These are phyloP conservation scores for Trematomus loennbergii DNA, from an alignment of 2,113 vertebrate genomes.

Conservation along the genomic window DNA sequence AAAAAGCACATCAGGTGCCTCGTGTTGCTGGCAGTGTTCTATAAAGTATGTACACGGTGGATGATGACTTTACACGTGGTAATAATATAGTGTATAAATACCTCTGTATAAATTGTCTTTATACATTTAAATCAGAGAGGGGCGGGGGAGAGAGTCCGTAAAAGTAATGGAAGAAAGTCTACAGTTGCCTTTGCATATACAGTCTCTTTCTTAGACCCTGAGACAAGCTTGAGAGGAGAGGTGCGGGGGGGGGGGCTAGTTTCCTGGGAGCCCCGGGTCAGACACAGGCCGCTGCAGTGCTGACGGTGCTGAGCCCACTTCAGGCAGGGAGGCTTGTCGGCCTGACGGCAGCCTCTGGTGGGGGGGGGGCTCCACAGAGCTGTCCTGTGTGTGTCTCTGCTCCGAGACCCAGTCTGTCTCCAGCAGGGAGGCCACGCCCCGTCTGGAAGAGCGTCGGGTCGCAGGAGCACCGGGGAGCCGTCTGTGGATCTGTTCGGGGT, in stretches of 20 bases:
- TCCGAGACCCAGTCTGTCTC: constrained; percentile 67
- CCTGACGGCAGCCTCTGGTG: constrained; percentile 82
- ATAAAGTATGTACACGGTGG: constrained; percentile 83
- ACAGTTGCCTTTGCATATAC: constrained; percentile 86
- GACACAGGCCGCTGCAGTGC: constrained; percentile 95
- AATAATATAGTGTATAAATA: constrained; percentile 78
- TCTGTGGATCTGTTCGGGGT: constrained; percentile 92
- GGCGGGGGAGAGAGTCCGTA: constrained; percentile 20
- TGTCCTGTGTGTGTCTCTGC: constrained; percentile 64
- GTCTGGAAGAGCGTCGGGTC: constrained; percentile 87
- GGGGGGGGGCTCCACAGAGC: constrained; percentile 57
- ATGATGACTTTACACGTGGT: constrained; percentile 68
- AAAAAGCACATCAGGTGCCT: constrained; percentile 89
- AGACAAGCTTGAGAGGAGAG: constrained; percentile 93
- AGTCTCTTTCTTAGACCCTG: constrained; percentile 92
- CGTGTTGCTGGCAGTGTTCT: constrained; percentile 91
- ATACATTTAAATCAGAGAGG: constrained; percentile 64
- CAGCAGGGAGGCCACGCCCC: constrained; percentile 83
- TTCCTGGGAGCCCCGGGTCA: constrained; percentile 94
- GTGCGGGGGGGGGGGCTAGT: constrained; percentile 79
- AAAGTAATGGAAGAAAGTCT: constrained; percentile 91
- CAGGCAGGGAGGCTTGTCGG: constrained; percentile 91
- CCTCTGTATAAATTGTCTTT: constrained; percentile 74
- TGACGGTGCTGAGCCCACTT: constrained; percentile 85
- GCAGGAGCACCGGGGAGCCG: constrained; percentile 82